Evolutionary conservation across 2,888 invertebrate genomes (phyloP).

Genomic region (Mythimna pallens): DNA sequence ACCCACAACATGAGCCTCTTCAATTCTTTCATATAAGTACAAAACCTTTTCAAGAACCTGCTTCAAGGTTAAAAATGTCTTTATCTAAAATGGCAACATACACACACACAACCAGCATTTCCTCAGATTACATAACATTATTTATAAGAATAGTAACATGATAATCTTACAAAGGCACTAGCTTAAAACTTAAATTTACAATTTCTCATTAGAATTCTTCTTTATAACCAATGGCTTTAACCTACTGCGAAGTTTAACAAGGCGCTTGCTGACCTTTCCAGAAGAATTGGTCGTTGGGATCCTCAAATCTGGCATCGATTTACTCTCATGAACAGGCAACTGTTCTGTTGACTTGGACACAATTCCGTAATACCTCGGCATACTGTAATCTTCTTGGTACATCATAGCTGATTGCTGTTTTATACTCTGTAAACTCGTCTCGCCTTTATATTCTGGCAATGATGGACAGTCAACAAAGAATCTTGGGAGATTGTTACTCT

Average conservation of each 20-base stretch:
- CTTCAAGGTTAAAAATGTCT: slow-evolving; percentile 1
- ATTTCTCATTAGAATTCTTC: slow-evolving; percentile 85
- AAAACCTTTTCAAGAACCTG: slow-evolving; percentile 12
- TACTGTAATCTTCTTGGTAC: slow-evolving; percentile 90
- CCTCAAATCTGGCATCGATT: slow-evolving; percentile 88
- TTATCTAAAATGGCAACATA: slow-evolving; percentile 26
- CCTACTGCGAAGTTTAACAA: slow-evolving; percentile 84
- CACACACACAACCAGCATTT: not conserved
- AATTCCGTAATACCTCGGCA: slow-evolving; percentile 91
- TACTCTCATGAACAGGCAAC: slow-evolving; percentile 84
- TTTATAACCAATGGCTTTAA: slow-evolving; percentile 87
- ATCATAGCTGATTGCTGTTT: slow-evolving; percentile 89
- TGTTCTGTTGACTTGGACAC: slow-evolving; percentile 76
- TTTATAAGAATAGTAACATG: not conserved
- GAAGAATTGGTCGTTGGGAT: slow-evolving; percentile 71
- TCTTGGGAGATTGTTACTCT: slow-evolving; percentile 85
- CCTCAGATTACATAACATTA: not conserved
- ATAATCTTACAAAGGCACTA: slow-evolving; percentile 59
- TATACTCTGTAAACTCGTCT: slow-evolving; percentile 86
- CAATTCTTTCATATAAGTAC: not conserved
- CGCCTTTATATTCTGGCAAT: slow-evolving; percentile 82
- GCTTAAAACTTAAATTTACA: slow-evolving; percentile 63
- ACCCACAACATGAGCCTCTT: not conserved
- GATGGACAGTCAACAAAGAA: slow-evolving; percentile 86
- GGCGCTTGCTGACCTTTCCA: slow-evolving; percentile 84